Evolutionary conservation across 2,797 vertebrate species (phyloP).

Genomic region (Tragelaphus oryx): DNA sequence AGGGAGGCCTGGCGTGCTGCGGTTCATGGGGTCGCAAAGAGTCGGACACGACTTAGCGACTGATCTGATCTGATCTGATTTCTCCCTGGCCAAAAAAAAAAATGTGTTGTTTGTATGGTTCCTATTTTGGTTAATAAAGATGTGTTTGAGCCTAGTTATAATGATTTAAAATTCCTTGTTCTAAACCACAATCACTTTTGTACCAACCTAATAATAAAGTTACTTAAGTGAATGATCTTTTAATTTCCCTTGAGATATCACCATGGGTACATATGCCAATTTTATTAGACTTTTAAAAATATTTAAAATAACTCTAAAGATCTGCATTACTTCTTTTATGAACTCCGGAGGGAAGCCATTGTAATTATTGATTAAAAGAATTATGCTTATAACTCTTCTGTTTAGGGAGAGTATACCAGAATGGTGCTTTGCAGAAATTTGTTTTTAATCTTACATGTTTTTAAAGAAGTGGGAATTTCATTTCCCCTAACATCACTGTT

Average conservation of each 20-base stretch:
- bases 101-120: not conserved
- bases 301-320: not conserved
- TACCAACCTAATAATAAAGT: not conserved
- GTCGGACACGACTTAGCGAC: no score
- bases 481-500: not conserved
- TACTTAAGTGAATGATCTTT: constrained; percentile 26
- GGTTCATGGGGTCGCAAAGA: no score
- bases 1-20: no score
- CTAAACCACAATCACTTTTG: not conserved
- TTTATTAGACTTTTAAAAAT: constrained; percentile 3
- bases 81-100: not conserved
- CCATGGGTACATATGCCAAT: not conserved
- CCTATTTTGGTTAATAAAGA: not conserved
- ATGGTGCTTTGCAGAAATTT: not conserved
- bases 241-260: not conserved
- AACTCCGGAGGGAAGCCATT: not conserved
- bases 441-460: not conserved
- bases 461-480: not conserved
- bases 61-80: not conserved
- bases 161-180: not conserved
- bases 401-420: not conserved
- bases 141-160: not conserved
- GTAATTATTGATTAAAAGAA: not conserved
- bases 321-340: not conserved
- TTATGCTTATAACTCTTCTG: not conserved